Evolutionary conservation across 2,888 invertebrate species (phyloP).

Genomic region (Nipponacmea schrenckii): DNA sequence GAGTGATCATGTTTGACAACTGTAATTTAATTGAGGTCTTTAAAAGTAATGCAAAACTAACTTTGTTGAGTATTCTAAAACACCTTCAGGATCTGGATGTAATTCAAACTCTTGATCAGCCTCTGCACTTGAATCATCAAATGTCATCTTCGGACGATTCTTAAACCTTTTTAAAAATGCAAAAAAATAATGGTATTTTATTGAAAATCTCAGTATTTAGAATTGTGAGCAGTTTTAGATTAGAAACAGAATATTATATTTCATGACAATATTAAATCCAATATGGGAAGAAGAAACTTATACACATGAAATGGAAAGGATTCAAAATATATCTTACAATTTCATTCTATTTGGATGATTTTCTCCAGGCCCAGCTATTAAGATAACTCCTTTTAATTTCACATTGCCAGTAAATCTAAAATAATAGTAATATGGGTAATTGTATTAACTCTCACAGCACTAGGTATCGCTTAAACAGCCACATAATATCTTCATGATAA

Average conservation of each 20-base stretch:
- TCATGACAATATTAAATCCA: too few species aligned
- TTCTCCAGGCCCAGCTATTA: conserved; percentile 89
- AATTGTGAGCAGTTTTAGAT: not conserved
- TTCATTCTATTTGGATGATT: conserved; percentile 87
- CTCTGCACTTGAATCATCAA: conserved; percentile 79
- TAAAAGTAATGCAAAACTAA: conserved; percentile 70
- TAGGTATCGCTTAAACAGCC: not conserved
- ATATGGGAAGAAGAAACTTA: too few species aligned
- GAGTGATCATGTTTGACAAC: too few species aligned
- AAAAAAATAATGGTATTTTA: conserved; percentile 6
- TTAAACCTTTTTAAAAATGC: conserved; percentile 77
- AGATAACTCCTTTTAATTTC: conserved; percentile 91
- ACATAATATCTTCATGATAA: not conserved
- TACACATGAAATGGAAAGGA: not conserved
- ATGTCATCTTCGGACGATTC: conserved; percentile 92
- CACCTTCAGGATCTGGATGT: conserved; percentile 80
- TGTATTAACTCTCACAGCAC: not conserved
- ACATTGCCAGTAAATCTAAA: conserved; percentile 89
- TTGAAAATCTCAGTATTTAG: not conserved
- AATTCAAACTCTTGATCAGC: conserved; percentile 92
- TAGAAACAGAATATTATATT: too few species aligned
- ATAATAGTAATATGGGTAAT: not conserved
- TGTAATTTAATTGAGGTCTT: too few species aligned
- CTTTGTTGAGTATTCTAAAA: conserved; percentile 90
- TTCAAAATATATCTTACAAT: conserved; percentile 76